These are phyloP conservation scores for Ectemnius continuus DNA, from an alignment of 2,888 invertebrate species.

Conservation along the genomic window DNA sequence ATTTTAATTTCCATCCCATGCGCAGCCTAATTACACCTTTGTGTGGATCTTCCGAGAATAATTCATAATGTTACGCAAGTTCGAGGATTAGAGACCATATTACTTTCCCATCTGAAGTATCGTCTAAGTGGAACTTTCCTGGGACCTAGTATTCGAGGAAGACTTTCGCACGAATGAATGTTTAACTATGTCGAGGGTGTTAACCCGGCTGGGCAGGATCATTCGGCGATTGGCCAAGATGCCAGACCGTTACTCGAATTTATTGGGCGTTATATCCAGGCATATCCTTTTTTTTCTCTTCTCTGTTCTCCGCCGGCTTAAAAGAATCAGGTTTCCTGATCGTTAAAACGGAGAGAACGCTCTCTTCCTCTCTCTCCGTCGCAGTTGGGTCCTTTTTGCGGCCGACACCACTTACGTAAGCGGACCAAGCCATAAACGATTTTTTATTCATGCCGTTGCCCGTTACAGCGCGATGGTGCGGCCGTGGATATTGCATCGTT, in stretches of 20 bases:
- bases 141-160: neutral
- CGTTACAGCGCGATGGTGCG: neutral
- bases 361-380: neutral
- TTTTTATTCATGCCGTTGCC: neutral
- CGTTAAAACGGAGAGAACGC: constrained; percentile 23
- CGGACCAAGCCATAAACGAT: neutral
- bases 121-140: neutral
- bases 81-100: too few species aligned
- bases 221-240: constrained; percentile 21
- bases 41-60: too few species aligned
- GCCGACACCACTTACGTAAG: constrained; percentile 11
- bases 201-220: constrained; percentile 18
- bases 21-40: too few species aligned
- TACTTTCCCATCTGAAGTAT: too few species aligned
- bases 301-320: constrained; percentile 3
- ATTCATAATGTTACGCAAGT: too few species aligned
- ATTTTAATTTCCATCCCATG: neutral
- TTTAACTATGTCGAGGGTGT: constrained; percentile 9
- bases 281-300: constrained; percentile 2
- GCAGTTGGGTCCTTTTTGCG: neutral
- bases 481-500: too few species aligned
- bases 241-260: constrained; percentile 27
- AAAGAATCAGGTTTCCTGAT: constrained; percentile 35
- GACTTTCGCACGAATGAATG: neutral
- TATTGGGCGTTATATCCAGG: constrained; percentile 18